Percentiles rank a stretch among this genome's conserved stretches.
These are phyloP conservation scores for Trileptium ribeirensis DNA, from an alignment of 2,888 invertebrate species.

Conservation along the genomic window DNA sequence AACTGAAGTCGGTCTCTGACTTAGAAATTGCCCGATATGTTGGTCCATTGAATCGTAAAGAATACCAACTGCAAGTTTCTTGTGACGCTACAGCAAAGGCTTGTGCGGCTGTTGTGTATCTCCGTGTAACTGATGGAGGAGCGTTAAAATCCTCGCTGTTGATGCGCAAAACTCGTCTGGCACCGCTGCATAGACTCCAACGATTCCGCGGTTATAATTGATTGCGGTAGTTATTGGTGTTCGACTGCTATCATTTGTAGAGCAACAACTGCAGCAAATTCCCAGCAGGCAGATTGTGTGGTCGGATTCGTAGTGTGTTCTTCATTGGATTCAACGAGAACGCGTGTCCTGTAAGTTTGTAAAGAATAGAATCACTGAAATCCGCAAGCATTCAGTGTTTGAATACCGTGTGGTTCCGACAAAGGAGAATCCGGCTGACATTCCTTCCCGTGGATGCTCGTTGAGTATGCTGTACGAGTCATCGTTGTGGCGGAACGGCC, in stretches of 20 bases:
- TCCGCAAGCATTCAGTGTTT: constrained; percentile 28
- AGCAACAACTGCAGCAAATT: constrained; percentile 32
- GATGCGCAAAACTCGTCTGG: not conserved
- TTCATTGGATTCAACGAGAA: constrained; percentile 34
- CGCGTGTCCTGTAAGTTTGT: constrained; percentile 30
- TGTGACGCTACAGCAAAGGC: not conserved
- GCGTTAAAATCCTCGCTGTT: not conserved
- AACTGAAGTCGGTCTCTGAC: not conserved
- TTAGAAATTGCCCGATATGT: not conserved
- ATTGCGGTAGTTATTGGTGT: constrained; percentile 31
- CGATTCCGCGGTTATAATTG: constrained; percentile 22
- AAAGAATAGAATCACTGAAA: constrained; percentile 37
- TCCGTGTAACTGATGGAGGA: not conserved
- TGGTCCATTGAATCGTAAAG: not conserved
- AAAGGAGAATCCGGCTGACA: constrained; percentile 43
- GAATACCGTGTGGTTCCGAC: constrained; percentile 39
- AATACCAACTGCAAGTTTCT: not conserved
- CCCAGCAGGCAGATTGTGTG: constrained; percentile 26
- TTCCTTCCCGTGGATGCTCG: constrained; percentile 36
- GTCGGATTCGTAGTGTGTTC: constrained; percentile 33
- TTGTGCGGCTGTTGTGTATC: not conserved
- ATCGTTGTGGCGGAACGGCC: constrained; percentile 40
- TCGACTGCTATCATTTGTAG: constrained; percentile 25
- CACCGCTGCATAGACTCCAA: not conserved
- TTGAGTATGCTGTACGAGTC: constrained; percentile 21